A percentile compares a stretch with the other conserved stretches of the same genome.
phyloP scores from a whole-genome alignment of 2,113 vertebrate species.

The Hylia prasina region DNA sequence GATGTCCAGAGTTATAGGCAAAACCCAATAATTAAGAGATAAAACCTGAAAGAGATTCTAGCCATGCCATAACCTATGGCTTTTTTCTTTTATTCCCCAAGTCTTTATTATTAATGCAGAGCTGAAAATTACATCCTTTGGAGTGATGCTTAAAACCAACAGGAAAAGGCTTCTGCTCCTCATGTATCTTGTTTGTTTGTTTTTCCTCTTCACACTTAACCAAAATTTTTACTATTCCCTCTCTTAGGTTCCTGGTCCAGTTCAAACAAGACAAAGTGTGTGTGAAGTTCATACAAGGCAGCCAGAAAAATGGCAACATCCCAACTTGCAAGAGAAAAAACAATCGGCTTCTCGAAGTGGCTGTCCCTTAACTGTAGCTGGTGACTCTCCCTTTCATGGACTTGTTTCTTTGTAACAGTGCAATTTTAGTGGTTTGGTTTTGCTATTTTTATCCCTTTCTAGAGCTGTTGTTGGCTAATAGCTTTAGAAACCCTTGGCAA shows the following conservation, averaged over 20 bases:
- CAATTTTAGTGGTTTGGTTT: constrained; percentile 73
- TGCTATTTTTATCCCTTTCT: constrained; percentile 45
- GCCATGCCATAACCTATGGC: background rate
- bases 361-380: constrained; percentile 79
- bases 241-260: constrained; percentile 91
- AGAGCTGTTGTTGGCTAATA: constrained; percentile 64
- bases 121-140: background rate
- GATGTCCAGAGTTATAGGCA: background rate
- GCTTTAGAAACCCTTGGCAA: constrained; percentile 63
- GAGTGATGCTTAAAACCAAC: background rate
- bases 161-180: background rate
- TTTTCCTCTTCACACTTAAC: background rate
- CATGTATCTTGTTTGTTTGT: fast-evolving
- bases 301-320: constrained; percentile 86
- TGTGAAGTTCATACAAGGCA: constrained; percentile 92
- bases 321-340: constrained; percentile 95
- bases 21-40: background rate
- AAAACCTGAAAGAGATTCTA: background rate
- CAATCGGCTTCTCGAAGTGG: constrained; percentile 95
- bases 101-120: background rate
- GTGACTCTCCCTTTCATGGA: constrained; percentile 50
- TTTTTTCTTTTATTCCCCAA: background rate
- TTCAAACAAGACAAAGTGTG: constrained; percentile 98
- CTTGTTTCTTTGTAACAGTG: constrained; percentile 76
- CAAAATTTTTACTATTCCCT: background rate